Base-by-base conservation (phyloP, 2,113 vertebrate genomes). In the Cephalopterus ornatus region DNA sequence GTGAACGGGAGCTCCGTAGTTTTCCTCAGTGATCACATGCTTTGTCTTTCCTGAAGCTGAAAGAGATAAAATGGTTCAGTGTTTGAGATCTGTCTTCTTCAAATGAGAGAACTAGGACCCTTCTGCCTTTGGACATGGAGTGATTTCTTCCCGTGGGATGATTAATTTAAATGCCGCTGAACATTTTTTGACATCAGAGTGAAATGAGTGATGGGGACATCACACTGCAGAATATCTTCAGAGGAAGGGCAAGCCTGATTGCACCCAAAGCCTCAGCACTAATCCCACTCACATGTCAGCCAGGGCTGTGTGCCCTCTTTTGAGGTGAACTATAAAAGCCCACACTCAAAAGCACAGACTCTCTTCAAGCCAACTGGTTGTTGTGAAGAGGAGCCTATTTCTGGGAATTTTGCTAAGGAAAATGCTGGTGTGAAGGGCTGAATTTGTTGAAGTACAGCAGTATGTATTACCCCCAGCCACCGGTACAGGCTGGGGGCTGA, bases 341-440 rank as follows among this genome's bases (percentile, higher is more conserved):
- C 11, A 9, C 0, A 0, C 15, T 66, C 18, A 44, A 49, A 82
- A 79, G 46, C 32, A n/a, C 4, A 28, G 41, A 24, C 14, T 61
- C 1, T 66, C 14, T 77, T 65, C 70, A 55, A 71, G 61, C 12
- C 39, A 61, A 13, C 13, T 62, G 15, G 15, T 42, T 30, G 30
- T 55, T 39, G 23, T 33, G 49, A 33, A n/a, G 12, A 71, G 32
- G 18, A 85, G 11, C 49, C 32, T 74, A 1, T 74, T 87, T 49
- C 50, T 52, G 37, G 21, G 63, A 35, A 4, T 30, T 91, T 78
- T 77, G 33, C 32, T n/a, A 49, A 66, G 49, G 46, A 65, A 73
- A 47, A 73, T 33, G 13, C 33, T 61, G 17, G 18, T 30, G 12
- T 58, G 17, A 91, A 85, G 24, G 47, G 24, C 15, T 72, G 39